Base-by-base conservation (phyloP, 2,888 invertebrate species). In the Melolontha melolontha region DNA sequence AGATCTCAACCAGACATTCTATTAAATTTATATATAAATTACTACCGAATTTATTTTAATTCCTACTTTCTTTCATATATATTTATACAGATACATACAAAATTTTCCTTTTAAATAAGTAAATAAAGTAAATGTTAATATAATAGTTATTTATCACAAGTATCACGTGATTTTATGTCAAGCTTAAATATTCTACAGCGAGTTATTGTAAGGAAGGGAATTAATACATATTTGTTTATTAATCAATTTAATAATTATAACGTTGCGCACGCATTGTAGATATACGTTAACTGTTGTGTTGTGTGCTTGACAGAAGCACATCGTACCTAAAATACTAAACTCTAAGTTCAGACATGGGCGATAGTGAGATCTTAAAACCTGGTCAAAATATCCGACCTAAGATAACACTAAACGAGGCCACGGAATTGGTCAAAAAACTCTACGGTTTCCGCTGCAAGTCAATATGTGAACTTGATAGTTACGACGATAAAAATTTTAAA, bases 401-500 rank as follows among this genome's bases (percentile, higher is more conserved):
- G 27, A 83, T 91, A 34, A 85, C 85, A 72, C 78, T 84, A 5
- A 85, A 88, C 0, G 81, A 80, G 0, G 89, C 88, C 0, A 83
- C 84, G 64, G 80, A 85, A 0, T 79, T 92, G 0, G 84, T 87
- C 0, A 83, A 86, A 66, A 80, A 86, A 4, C 82, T 90, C 0
- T 94, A 91, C 78, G 91, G 90, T 0, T 83, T 92, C 27, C 84
- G 85, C 0, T 88, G 88, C 1, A 78, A 81, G 0, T 85, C 84
- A 40, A 84, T 92, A 17, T 82, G 79, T 0, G 89, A 91, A 76
- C 83, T 94, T 5, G 89, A 91, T 71, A 90, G 91, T 1, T 94
- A 93, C 77, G 94, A 94, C 76, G 94, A 95, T 80, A 89, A 87
- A 80, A 94, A 94, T 82, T 93, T 88, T 80, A 88, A 87, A 76